Conservation (phyloP, 1,140 invertebrate genomes). For the Pseudobourletiella spinata region DNA sequence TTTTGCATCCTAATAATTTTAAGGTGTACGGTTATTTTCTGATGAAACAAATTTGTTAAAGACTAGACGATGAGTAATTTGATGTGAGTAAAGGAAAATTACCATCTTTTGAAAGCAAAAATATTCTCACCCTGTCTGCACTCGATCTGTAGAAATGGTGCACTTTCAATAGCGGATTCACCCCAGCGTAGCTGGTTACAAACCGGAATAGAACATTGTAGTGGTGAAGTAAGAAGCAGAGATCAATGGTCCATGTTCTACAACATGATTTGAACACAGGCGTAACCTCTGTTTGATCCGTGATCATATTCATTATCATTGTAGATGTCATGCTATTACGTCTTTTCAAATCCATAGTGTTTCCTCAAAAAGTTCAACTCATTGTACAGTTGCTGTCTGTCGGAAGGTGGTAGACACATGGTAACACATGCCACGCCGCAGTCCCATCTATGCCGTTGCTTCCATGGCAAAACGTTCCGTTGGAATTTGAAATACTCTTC, state of each 20-base stretch:
- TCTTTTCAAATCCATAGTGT: too few relatives aligned
- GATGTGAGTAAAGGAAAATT: too few relatives aligned
- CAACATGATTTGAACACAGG: too few relatives aligned
- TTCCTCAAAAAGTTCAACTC: too few relatives aligned
- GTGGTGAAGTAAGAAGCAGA: not conserved
- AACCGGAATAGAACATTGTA: not conserved
- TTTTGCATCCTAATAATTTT: not conserved
- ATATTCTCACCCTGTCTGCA: not conserved
- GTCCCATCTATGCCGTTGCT: not conserved
- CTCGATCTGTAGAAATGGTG: not conserved
- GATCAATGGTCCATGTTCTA: conserved; percentile 3
- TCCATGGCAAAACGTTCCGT: not conserved
- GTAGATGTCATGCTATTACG: too few relatives aligned
- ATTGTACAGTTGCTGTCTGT: not conserved
- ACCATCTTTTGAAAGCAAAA: too few relatives aligned
- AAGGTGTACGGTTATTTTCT: too few relatives aligned
- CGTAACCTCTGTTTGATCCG: too few relatives aligned
- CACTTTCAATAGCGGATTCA: not conserved
- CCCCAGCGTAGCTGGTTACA: not conserved
- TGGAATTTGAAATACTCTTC: too few relatives aligned
- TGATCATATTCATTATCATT: too few relatives aligned
- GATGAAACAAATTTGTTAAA: too few relatives aligned
- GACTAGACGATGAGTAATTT: too few relatives aligned
- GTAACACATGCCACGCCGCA: not conserved
- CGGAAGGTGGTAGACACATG: not conserved